These are phyloP conservation scores for Gallinago solitaria DNA, from an alignment of 2,797 vertebrate genomes.

Conservation along the genomic window DNA sequence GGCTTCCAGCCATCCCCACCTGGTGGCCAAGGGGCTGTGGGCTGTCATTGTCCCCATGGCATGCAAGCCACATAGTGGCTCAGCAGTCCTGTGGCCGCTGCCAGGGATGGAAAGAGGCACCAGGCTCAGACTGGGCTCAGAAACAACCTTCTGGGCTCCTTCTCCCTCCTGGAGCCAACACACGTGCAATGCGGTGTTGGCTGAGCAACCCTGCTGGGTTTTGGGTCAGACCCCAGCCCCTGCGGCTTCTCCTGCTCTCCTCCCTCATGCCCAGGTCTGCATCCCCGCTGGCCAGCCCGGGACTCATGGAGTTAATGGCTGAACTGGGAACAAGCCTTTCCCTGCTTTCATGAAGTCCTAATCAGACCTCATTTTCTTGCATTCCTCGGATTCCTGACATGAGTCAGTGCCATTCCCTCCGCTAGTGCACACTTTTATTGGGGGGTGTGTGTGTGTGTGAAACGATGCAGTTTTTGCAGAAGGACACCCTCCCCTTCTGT, in stretches of 20 bases:
- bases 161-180: background rate
- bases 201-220: background rate
- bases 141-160: background rate
- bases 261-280: background rate
- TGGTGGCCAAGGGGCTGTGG: background rate
- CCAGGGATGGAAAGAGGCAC: background rate
- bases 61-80: accelerated
- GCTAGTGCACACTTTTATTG: background rate
- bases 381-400: background rate
- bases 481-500: background rate
- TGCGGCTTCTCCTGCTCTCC: background rate
- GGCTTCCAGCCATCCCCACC: background rate
- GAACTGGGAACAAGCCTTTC: background rate
- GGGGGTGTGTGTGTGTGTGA: accelerated
- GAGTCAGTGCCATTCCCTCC: background rate
- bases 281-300: background rate
- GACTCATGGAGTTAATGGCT: background rate
- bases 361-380: accelerated
- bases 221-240: background rate
- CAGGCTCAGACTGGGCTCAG: background rate
- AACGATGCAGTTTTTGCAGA: background rate
- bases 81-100: background rate
- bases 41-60: background rate
- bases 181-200: accelerated
- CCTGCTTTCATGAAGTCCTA: background rate